Percentiles rank a stretch among this genome's conserved stretches.
phyloP scores from a whole-genome alignment of 2,113 vertebrate genomes.

The Cochlearius cochlearius region DNA sequence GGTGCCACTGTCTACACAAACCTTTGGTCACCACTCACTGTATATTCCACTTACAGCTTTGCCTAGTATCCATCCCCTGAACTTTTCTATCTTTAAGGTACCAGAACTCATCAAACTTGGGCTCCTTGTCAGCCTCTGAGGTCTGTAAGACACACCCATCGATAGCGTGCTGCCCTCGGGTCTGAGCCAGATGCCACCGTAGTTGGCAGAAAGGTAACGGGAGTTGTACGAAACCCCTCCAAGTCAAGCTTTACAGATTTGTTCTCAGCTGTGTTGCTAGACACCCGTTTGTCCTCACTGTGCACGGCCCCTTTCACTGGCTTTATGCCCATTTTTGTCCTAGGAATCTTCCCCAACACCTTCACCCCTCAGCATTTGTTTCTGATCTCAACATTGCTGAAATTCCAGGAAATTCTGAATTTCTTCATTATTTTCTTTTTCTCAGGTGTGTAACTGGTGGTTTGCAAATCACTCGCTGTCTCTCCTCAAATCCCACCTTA shows the following conservation, averaged over 20 bases:
- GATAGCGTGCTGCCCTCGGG: accelerated
- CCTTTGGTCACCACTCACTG: background rate
- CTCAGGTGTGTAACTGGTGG: background rate
- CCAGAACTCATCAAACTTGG: background rate
- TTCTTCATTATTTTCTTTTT: background rate
- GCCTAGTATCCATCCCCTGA: background rate
- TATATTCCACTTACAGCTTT: background rate
- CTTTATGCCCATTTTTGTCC: background rate
- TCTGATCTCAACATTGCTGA: background rate
- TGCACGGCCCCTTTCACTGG: background rate
- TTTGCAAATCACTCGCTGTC: background rate
- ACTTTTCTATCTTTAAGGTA: background rate
- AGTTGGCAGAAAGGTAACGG: accelerated
- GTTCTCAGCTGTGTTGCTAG: background rate
- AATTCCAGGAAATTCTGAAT: background rate
- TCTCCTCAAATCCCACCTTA: background rate
- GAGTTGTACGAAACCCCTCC: background rate
- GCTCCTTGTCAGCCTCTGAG: background rate
- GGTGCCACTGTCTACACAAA: background rate
- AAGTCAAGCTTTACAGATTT: background rate
- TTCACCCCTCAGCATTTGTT: background rate
- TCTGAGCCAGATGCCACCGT: background rate
- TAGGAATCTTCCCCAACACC: background rate
- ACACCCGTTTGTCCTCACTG: background rate
- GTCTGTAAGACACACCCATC: accelerated